Percentiles rank a stretch among this genome's conserved stretches.
These are phyloP conservation scores for Hycleus phaleratus DNA, from an alignment of 1,140 invertebrate genomes.

Conservation along the genomic window DNA sequence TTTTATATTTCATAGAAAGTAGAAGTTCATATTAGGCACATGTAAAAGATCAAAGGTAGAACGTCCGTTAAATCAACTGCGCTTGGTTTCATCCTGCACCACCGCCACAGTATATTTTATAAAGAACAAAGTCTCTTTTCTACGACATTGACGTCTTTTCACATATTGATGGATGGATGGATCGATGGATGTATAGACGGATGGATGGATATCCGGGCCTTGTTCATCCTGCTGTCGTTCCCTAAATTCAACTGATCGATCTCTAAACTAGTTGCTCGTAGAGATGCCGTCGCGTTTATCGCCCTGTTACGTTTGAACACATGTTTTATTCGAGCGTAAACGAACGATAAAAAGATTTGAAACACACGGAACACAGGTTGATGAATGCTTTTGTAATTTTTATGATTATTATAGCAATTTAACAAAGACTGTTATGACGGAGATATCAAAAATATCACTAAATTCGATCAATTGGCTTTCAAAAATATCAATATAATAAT, in stretches of 20 bases:
- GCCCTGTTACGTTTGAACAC: constrained; percentile 13
- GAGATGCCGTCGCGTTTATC: constrained; percentile 13
- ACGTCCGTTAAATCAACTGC: constrained; percentile 25
- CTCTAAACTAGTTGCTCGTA: constrained; percentile 16
- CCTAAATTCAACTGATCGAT: constrained; percentile 14
- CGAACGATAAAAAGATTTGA: constrained; percentile 12
- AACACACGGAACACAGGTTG: constrained; percentile 1
- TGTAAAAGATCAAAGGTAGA: constrained; percentile 22
- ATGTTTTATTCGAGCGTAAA: constrained; percentile 15
- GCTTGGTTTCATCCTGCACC: constrained; percentile 11
- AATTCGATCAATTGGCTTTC: too few relatives aligned
- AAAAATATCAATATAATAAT: too few relatives aligned
- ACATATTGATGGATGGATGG: neutral
- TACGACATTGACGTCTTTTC: constrained; percentile 5
- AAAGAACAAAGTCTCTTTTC: too few relatives aligned
- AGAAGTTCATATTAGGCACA: neutral
- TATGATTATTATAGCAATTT: constrained; percentile 10
- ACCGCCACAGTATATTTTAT: too few relatives aligned
- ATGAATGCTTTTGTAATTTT: constrained; percentile 10
- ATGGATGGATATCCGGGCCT: constrained; percentile 3
- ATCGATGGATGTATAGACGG: neutral
- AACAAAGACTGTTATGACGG: neutral
- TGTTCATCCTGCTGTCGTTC: constrained; percentile 12
- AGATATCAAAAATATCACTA: too few relatives aligned
- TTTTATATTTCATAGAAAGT: constrained; percentile 2